Evolutionary conservation across 1,140 invertebrate species (phyloP).

Genomic region (Papilio polyxenes): DNA sequence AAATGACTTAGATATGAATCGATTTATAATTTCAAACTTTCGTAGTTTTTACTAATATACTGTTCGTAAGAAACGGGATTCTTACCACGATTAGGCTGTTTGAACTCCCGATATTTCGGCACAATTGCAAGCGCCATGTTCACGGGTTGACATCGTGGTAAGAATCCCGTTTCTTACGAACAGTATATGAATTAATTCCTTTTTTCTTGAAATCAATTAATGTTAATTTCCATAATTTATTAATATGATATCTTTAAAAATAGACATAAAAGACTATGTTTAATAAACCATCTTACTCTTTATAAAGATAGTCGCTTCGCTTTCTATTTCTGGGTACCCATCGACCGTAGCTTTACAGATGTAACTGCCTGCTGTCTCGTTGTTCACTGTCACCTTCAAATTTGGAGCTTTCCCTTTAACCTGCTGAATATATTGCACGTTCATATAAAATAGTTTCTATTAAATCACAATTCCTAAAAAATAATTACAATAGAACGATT

Average conservation of each 20-base stretch:
- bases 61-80: too few relatives aligned
- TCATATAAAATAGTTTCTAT: constrained; percentile 52
- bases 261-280: not conserved
- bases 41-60: too few relatives aligned
- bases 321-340: constrained; percentile 91
- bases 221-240: not conserved
- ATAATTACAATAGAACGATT: too few relatives aligned
- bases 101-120: too few relatives aligned
- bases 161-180: too few relatives aligned
- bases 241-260: not conserved
- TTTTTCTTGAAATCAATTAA: too few relatives aligned
- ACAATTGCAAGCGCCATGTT: too few relatives aligned
- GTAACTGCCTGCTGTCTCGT: constrained; percentile 90
- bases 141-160: too few relatives aligned
- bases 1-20: too few relatives aligned
- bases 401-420: constrained; percentile 87
- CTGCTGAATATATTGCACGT: constrained; percentile 74
- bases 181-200: too few relatives aligned
- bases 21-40: too few relatives aligned
- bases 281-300: constrained; percentile 81
- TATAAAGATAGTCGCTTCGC: constrained; percentile 91
- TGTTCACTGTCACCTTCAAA: constrained; percentile 87
- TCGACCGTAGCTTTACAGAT: constrained; percentile 91
- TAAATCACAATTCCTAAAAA: not conserved
- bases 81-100: too few relatives aligned